Evolutionary conservation across 2,113 vertebrate species (phyloP).

Genomic region (Sminthopsis crassicaudata): DNA sequence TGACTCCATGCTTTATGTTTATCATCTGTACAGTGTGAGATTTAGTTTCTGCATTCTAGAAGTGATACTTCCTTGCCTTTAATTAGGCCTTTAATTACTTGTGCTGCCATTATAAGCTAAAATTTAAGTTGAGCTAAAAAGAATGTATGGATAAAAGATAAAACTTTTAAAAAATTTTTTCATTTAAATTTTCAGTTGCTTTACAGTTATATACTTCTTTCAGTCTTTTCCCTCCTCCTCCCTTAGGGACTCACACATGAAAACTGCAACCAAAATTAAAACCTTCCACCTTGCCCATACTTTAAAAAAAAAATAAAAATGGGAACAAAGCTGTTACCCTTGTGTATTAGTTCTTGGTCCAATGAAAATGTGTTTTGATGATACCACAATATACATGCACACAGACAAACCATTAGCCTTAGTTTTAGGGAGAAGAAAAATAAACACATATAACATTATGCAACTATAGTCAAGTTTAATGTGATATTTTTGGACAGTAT

Average conservation of each 20-base stretch:
- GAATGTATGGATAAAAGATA: background rate
- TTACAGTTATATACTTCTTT: background rate
- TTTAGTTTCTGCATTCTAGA: constrained; percentile 51
- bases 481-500: background rate
- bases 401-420: constrained; percentile 36
- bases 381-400: background rate
- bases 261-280: background rate
- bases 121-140: background rate
- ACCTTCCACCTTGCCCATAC: background rate
- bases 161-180: background rate
- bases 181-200: background rate
- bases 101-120: background rate
- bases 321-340: constrained; percentile 13
- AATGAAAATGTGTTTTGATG: constrained; percentile 12
- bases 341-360: constrained; percentile 38
- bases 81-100: background rate
- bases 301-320: background rate
- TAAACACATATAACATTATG: background rate
- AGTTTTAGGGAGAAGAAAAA: constrained; percentile 25
- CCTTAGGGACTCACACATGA: background rate
- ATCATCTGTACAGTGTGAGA: background rate
- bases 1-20: constrained; percentile 51
- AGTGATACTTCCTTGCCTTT: constrained; percentile 23
- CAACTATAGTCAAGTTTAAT: background rate
- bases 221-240: background rate